Conservation (phyloP, 2,888 invertebrate genomes). For the Himalopsyche anomala region DNA sequence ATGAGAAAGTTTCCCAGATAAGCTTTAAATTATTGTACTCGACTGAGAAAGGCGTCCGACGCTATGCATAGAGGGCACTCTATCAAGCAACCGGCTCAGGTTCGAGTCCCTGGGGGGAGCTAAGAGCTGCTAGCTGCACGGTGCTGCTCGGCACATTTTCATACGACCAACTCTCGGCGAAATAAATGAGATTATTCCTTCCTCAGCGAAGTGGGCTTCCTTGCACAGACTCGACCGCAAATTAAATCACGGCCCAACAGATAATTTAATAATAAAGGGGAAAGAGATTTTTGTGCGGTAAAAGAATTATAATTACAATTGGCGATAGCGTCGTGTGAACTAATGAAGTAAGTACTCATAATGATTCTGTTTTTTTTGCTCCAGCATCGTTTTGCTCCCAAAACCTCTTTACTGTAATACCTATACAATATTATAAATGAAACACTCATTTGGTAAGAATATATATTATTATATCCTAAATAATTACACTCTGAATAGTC, state of each 20-base stretch:
- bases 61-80: background rate
- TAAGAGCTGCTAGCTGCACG: background rate
- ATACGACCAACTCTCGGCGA: constrained; percentile 21
- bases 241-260: background rate
- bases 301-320: background rate
- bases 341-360: too few species aligned
- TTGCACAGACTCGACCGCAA: background rate
- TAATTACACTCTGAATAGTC: too few species aligned
- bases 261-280: background rate
- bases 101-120: background rate
- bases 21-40: too few species aligned
- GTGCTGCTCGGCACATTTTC: background rate
- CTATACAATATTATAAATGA: too few species aligned
- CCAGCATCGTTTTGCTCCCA: too few species aligned
- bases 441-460: too few species aligned
- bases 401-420: too few species aligned
- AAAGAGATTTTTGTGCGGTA: background rate
- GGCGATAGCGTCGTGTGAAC: too few species aligned
- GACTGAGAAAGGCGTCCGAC: background rate
- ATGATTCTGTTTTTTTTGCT: too few species aligned
- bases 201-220: background rate
- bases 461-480: too few species aligned
- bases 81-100: background rate
- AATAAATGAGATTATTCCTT: constrained; percentile 10
- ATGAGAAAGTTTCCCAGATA: too few species aligned